phyloP scores from a whole-genome alignment of 2,888 invertebrate species.

The Cheilosia pagana region DNA sequence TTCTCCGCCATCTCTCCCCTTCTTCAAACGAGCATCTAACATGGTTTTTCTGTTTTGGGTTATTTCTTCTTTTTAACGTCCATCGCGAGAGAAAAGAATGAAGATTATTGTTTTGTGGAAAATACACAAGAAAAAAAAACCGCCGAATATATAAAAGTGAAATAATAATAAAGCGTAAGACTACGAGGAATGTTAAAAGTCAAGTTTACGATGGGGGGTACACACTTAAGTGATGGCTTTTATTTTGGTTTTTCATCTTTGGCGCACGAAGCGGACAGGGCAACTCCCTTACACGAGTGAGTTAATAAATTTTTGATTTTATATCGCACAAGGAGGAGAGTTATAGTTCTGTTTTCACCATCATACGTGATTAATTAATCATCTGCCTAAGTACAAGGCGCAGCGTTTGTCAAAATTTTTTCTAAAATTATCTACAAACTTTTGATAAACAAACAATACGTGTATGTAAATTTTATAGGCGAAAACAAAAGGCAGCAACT shows the following conservation, averaged over 20 bases:
- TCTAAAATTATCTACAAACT: not conserved
- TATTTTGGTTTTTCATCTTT: slow-evolving; percentile 43
- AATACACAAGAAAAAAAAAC: slow-evolving; percentile 17
- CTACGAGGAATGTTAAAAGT: slow-evolving; percentile 56
- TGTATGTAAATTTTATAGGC: not conserved
- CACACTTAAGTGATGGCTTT: slow-evolving; percentile 56
- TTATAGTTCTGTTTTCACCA: slow-evolving; percentile 17
- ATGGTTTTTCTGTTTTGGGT: slow-evolving; percentile 23
- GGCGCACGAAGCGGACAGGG: slow-evolving; percentile 1
- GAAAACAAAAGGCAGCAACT: not conserved
- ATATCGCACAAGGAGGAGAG: not conserved
- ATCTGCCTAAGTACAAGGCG: not conserved
- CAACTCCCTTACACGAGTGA: not conserved
- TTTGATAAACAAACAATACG: slow-evolving; percentile 12
- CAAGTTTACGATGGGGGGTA: slow-evolving; percentile 50
- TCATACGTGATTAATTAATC: not conserved
- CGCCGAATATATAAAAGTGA: slow-evolving; percentile 27
- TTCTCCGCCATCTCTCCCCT: not conserved
- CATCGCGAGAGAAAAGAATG: slow-evolving; percentile 41
- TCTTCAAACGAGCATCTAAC: slow-evolving; percentile 42
- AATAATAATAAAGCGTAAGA: slow-evolving; percentile 55
- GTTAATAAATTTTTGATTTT: slow-evolving; percentile 3
- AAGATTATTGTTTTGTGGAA: slow-evolving; percentile 64
- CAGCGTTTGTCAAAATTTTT: not conserved
- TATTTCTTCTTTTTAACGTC: slow-evolving; percentile 4